Conservation (phyloP, 1,140 invertebrate genomes). For the Cydia splendana region DNA sequence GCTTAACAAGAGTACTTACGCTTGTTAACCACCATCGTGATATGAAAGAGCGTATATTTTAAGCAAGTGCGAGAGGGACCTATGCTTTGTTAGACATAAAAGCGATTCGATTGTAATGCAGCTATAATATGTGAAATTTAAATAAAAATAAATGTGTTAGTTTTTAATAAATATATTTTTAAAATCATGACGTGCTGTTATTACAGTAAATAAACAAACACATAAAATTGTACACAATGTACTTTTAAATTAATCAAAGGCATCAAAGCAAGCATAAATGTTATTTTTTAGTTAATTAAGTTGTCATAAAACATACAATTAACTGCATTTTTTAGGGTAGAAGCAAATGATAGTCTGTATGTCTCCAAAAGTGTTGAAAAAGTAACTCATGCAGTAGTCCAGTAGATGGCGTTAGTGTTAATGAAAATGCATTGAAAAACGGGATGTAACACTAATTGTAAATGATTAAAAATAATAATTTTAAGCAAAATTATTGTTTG, state of each 20-base stretch:
- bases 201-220: not conserved
- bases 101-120: no score
- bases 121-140: not conserved
- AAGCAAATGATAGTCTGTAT: not conserved
- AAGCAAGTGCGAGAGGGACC: no score
- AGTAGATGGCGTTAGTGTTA: no score
- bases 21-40: no score
- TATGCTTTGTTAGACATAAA: not conserved
- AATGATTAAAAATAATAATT: no score
- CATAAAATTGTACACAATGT: slow-evolving; percentile 7
- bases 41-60: no score
- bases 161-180: slow-evolving; percentile 28
- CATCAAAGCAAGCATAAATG: not conserved
- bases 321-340: not conserved
- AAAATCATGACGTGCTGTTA: slow-evolving; percentile 20
- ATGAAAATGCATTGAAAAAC: no score
- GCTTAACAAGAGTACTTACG: no score
- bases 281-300: not conserved
- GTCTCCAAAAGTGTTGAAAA: not conserved
- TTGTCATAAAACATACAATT: not conserved
- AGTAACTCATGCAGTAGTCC: not conserved
- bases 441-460: no score
- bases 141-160: not conserved
- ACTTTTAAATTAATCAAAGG: not conserved
- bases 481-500: no score